These are phyloP conservation scores for Lycocerus yunnanus DNA, from an alignment of 2,888 invertebrate genomes.

Conservation along the genomic window DNA sequence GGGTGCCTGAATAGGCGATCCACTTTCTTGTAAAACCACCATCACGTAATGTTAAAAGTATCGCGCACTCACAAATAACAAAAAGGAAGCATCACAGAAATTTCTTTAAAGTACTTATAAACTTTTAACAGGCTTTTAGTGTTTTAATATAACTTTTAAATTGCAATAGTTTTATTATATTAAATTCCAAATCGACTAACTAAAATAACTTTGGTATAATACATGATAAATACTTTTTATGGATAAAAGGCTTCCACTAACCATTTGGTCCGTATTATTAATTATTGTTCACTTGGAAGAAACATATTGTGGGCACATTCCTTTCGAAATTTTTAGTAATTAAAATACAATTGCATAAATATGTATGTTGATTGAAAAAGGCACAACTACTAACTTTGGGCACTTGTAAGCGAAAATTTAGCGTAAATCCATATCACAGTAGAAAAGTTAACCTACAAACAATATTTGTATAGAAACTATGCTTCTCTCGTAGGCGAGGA, in stretches of 20 bases:
- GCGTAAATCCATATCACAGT: neutral
- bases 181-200: neutral
- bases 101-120: constrained; percentile 6
- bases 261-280: constrained; percentile 14
- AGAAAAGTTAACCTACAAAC: neutral
- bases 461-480: neutral
- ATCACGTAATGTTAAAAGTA: constrained; percentile 51
- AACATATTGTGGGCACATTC: neutral
- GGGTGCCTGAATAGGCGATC: constrained; percentile 63
- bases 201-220: constrained; percentile 10
- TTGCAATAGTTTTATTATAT: neutral
- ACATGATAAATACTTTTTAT: constrained; percentile 1
- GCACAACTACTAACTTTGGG: neutral
- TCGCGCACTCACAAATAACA: constrained; percentile 21
- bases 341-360: neutral
- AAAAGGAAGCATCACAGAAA: constrained; percentile 23
- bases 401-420: neutral
- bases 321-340: neutral
- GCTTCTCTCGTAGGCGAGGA: neutral
- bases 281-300: neutral
- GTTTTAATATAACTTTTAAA: constrained; percentile 5
- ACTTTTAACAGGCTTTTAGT: constrained; percentile 26
- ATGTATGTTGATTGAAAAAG: neutral
- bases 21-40: constrained; percentile 77
- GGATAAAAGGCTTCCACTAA: constrained; percentile 15